A percentile compares a stretch with the other conserved stretches of the same genome.
phyloP scores from a whole-genome alignment of 2,113 vertebrate genomes.

The Blennius ocellaris region DNA sequence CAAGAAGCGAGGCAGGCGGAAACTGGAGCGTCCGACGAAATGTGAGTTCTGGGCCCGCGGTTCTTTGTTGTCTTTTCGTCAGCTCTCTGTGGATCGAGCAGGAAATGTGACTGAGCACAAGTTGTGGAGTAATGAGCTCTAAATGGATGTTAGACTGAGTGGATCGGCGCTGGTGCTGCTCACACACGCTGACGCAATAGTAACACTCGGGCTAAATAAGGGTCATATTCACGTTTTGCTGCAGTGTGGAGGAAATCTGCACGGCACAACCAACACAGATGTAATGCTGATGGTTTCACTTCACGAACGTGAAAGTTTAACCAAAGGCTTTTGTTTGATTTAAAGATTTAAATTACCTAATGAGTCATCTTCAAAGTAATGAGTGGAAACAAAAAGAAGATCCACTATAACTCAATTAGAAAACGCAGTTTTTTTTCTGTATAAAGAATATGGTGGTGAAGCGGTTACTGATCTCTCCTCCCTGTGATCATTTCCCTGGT shows the following conservation, averaged over 20 bases:
- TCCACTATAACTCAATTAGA: too few species aligned
- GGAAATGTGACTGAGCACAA: constrained; percentile 31
- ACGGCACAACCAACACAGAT: neutral
- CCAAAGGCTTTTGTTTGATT: too few species aligned
- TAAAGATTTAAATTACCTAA: too few species aligned
- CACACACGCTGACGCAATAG: constrained; percentile 15
- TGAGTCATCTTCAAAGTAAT: too few species aligned
- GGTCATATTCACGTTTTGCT: constrained; percentile 12
- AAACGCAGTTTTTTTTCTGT: too few species aligned
- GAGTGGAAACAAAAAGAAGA: too few species aligned
- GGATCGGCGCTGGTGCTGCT: neutral
- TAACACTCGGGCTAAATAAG: constrained; percentile 16
- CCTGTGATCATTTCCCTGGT: too few species aligned
- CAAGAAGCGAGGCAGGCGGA: constrained; percentile 90
- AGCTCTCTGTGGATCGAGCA: constrained; percentile 7
- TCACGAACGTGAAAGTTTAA: too few species aligned
- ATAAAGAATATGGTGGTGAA: too few species aligned
- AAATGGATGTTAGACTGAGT: constrained; percentile 30
- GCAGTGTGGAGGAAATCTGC: neutral
- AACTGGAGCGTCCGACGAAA: constrained; percentile 89
- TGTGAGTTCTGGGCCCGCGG: constrained; percentile 79
- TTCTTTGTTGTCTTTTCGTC: constrained; percentile 29
- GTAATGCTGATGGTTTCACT: too few species aligned
- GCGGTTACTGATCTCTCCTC: too few species aligned
- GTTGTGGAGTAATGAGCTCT: constrained; percentile 41